Evolutionary conservation across 1,140 invertebrate species (phyloP).

Genomic region (Plutomurus gul): DNA sequence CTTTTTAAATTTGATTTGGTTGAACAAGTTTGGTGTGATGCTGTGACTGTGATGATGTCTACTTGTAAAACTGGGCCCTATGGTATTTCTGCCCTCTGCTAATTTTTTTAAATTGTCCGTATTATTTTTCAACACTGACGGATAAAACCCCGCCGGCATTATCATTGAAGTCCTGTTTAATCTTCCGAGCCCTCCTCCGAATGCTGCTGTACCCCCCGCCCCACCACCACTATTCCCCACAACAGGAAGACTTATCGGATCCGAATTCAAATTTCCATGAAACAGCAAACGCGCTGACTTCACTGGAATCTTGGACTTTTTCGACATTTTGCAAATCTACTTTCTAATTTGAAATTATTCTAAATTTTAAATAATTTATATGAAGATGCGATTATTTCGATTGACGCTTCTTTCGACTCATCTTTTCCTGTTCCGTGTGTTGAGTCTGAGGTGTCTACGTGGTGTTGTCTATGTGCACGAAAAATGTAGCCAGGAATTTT

Average conservation of each 20-base stretch:
- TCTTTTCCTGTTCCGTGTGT: too few species aligned
- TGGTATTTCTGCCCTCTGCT: neutral
- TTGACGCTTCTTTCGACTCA: too few species aligned
- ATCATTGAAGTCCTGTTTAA: conserved; percentile 1
- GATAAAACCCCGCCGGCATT: conserved; percentile 5
- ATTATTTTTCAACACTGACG: neutral
- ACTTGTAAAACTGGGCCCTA: neutral
- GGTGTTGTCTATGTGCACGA: too few species aligned
- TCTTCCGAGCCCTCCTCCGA: neutral
- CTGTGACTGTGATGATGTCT: neutral
- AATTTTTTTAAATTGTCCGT: conserved; percentile 11
- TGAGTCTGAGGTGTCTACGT: too few species aligned
- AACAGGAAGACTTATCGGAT: neutral
- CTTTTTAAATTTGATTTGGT: conserved; percentile 19
- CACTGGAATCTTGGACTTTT: conserved; percentile 15
- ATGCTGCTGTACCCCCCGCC: neutral
- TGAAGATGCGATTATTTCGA: too few species aligned
- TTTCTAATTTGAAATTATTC: neutral
- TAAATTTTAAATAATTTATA: too few species aligned
- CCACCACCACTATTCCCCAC: neutral
- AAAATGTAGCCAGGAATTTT: too few species aligned
- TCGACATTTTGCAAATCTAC: too few species aligned
- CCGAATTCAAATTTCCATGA: conserved; percentile 4
- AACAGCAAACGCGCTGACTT: neutral
- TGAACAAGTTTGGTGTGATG: neutral